Base-by-base conservation (phyloP, 1,140 invertebrate genomes). In the Brachionus manjavacas region DNA sequence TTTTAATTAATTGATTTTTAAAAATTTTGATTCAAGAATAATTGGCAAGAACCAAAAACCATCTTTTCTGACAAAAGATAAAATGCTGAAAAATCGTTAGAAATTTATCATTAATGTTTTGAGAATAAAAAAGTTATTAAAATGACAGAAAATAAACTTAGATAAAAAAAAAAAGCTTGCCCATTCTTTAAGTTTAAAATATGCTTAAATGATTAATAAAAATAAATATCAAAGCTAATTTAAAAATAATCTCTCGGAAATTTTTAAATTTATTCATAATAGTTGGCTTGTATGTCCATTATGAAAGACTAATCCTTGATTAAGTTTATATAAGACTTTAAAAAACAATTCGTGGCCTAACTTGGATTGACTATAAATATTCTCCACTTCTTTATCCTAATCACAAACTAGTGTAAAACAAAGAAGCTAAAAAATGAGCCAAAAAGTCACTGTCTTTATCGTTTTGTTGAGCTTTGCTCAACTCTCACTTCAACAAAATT, bases 261-360 rank as follows among this genome's bases (percentile, higher is more conserved):
- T 60, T 60, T 20, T 20, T 20, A 20, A 60, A 9, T 60, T 60
- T 60, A 60, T 20, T 6, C n/a, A 60, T 60, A 60, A 60, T 60
- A 60, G 6, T 60, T 60, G 20, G 52, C 52, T 60, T 60, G 52
- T 60, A 60, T 60, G 52, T 60, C 52, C 52, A 60, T 60, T 60
- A 60, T 23, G 52, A 60, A 60, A 20, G 23, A 60, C 52, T 60
- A 60, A 60, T 60, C 52, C 52, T 60, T 60, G 52, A 60, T 60
- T 60, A 60, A 60, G 52, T 60, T 60, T 60, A 60, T 20, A 60
- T 60, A 60, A 60, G 52, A 60, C 52, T 60, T 60, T 60, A 60
- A 60, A 35, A 60, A 60, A 60, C 52, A 60, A 60, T 60, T 60
- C 52, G 52, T 60, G 52, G 52, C 52, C 52, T 60, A 60, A 60